These are phyloP conservation scores for Miltochrista miniata DNA, from an alignment of 2,888 invertebrate genomes.

Conservation along the genomic window DNA sequence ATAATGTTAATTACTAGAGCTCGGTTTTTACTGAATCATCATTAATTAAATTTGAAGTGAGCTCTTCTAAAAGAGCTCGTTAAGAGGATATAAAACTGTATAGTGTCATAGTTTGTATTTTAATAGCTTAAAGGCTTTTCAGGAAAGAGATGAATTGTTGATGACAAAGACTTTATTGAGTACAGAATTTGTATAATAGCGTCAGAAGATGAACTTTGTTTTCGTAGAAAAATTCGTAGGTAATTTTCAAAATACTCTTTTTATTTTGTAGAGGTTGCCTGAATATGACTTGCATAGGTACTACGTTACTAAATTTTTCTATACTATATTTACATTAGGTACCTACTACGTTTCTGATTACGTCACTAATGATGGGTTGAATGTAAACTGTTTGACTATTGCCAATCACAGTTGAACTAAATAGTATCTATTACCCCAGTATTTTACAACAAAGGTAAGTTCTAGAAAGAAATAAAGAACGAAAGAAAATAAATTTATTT, in stretches of 20 bases:
- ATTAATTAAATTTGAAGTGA: constrained; percentile 66
- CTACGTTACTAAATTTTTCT: no score
- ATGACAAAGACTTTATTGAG: constrained; percentile 70
- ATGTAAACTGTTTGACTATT: constrained; percentile 11
- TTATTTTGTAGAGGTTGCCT: no score
- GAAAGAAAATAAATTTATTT: no score
- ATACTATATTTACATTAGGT: no score
- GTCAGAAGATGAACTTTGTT: constrained; percentile 45
- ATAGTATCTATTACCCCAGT: neutral
- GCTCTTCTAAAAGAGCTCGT: constrained; percentile 59
- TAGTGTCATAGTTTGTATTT: constrained; percentile 68
- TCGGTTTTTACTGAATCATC: constrained; percentile 45
- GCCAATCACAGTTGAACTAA: constrained; percentile 3
- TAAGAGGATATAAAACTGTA: constrained; percentile 63
- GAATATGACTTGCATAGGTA: no score
- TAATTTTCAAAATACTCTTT: no score
- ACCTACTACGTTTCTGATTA: no score
- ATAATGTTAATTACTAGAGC: constrained; percentile 14
- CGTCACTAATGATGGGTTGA: neutral
- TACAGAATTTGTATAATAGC: constrained; percentile 56
- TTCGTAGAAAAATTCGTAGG: neutral
- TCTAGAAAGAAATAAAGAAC: no score
- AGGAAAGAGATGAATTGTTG: constrained; percentile 58
- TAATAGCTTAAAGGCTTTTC: constrained; percentile 73
- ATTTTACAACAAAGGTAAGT: no score